Conservation (phyloP, 2,113 vertebrate genomes). For the Montifringilla adamsi region DNA sequence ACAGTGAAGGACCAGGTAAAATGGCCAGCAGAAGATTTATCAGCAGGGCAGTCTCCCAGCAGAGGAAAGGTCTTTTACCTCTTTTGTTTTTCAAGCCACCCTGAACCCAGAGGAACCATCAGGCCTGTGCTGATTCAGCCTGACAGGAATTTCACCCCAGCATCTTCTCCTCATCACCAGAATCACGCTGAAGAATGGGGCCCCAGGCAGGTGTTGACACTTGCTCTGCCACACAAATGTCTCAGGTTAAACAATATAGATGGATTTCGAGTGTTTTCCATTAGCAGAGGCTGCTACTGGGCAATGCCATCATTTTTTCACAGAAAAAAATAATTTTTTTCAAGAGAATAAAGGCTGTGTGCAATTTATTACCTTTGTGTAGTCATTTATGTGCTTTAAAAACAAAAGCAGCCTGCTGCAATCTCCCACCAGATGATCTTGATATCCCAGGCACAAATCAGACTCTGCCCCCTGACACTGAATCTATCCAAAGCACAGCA, state of each 20-base stretch:
- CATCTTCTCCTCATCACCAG: not conserved
- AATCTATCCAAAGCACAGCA: not conserved
- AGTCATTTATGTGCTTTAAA: not conserved
- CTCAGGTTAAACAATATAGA: slow-evolving; percentile 13
- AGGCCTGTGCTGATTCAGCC: not conserved
- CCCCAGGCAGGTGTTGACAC: not conserved
- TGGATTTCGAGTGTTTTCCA: not conserved
- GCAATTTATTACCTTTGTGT: not conserved
- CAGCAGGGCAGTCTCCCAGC: not conserved
- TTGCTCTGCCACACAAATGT: not conserved
- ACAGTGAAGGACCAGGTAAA: not conserved
- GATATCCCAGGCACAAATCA: not conserved
- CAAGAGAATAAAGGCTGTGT: not conserved
- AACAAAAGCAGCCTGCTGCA: not conserved
- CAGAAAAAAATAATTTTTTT: not conserved
- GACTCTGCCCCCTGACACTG: not conserved
- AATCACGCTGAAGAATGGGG: not conserved
- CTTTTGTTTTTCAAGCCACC: not conserved
- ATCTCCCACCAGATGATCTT: not conserved
- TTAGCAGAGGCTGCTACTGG: not conserved
- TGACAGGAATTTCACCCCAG: not conserved
- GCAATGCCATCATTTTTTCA: not conserved
- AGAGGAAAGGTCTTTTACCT: not conserved
- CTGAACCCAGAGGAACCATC: not conserved
- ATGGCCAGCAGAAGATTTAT: not conserved